Evolutionary conservation across 2,888 invertebrate genomes (phyloP), one percentile per base, ranked within the genome.

Genomic region (Brenthis daphne): DNA sequence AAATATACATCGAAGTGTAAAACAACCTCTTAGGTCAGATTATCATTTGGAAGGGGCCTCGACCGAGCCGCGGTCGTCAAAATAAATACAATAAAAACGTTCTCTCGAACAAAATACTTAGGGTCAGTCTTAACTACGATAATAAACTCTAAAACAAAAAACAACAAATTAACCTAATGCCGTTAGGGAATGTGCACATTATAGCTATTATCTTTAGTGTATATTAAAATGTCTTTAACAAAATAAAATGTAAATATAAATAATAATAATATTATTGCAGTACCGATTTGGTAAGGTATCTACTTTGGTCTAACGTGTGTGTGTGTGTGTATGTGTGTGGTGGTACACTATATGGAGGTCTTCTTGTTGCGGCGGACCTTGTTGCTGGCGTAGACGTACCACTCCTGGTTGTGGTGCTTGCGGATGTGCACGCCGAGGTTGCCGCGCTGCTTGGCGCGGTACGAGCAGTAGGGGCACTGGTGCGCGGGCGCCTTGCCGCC

Each of bases 401-500:
- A 93, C 89, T 93, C 90, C 77, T 84, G 78, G 83, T 90, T 88
- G 93, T 96, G 96, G 92, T 96, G 96, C 83, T 96, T 96, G 76
- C 96, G 94, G 76, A 96, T 96, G 85, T 97, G 97, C 24, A 96
- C 96, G 77, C 96, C 96, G 37, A 97, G 93, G 89, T 97, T 97
- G 77, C 97, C 96, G 65, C 96, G 94, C 84, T 97, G 97, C 81
- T 97, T 96, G 73, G 97, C 96, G 79, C 94, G 94, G 90, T 96
- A 96, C 29, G 95, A 93, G 88, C 96, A 97, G 83, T 96, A 94
- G 13, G 96, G 96, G 80, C 97, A 97, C 74, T 96, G 96, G 88
- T 96, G 96, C 73, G 96, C 94, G 0, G 97, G 97, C 74, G 96
- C 95, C 84, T 97, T 97, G 74, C 96, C 96, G 57, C 96, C 96